These are phyloP conservation scores for Atopsyche davidsoni DNA, from an alignment of 1,140 invertebrate species.

Conservation along the genomic window DNA sequence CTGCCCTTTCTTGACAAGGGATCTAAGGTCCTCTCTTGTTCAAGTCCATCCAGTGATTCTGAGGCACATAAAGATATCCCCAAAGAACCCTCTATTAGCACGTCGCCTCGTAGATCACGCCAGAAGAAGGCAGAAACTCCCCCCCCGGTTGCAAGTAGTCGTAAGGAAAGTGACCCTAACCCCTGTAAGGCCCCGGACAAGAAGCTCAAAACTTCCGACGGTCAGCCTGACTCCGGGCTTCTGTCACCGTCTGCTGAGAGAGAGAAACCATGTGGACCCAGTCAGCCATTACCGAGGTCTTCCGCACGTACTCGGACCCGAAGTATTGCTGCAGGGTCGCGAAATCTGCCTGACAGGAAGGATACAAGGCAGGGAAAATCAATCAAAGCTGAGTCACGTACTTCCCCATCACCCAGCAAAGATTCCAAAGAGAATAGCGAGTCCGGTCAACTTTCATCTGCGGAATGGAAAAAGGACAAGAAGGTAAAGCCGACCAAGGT, in stretches of 20 bases:
- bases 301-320: conserved; percentile 56
- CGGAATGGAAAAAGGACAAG: conserved; percentile 66
- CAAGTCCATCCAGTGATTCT: conserved; percentile 48
- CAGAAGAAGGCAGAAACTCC: conserved; percentile 40
- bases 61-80: conserved; percentile 42
- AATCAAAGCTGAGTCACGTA: conserved; percentile 40
- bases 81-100: conserved; percentile 37
- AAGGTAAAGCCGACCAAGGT: conserved; percentile 46
- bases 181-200: conserved; percentile 67
- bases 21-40: conserved; percentile 47
- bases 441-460: conserved; percentile 53
- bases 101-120: conserved; percentile 38
- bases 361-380: conserved; percentile 55
- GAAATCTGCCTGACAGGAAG: conserved; percentile 57
- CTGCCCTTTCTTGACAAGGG: conserved; percentile 59
- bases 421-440: conserved; percentile 52
- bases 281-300: conserved; percentile 40
- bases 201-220: conserved; percentile 82
- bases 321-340: conserved; percentile 55
- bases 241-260: conserved; percentile 65
- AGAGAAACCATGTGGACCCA: conserved; percentile 62
- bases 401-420: conserved; percentile 31
- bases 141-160: conserved; percentile 30
- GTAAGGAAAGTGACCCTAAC: conserved; percentile 41
- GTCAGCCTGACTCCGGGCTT: conserved; percentile 67